Evolutionary conservation across 1,140 invertebrate genomes (phyloP).

Genomic region (Chironomus tepperi): DNA sequence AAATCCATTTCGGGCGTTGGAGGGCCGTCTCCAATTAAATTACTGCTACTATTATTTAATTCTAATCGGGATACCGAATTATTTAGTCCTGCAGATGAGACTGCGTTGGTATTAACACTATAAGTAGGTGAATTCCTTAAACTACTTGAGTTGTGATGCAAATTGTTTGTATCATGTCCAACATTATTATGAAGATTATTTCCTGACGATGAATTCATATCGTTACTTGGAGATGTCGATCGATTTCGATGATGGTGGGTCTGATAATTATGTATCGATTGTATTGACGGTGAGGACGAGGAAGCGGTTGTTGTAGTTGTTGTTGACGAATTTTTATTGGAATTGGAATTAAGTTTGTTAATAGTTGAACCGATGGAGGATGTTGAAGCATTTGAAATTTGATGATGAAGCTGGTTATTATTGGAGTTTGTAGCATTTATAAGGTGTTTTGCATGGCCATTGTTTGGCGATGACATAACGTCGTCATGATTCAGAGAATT

Average conservation of each 20-base stretch:
- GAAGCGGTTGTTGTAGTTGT: not conserved
- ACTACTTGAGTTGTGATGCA: slow-evolving; percentile 19
- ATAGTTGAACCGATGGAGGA: not conserved
- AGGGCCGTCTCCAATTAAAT: slow-evolving; percentile 42
- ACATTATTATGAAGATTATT: not conserved
- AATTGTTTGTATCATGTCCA: not conserved
- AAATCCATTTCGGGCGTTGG: slow-evolving; percentile 46
- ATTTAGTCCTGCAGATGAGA: not conserved
- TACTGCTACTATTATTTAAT: slow-evolving; percentile 31
- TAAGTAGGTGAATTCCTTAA: not conserved
- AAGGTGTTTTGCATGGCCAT: not conserved
- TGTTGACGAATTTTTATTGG: not conserved
- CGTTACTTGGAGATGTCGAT: not conserved
- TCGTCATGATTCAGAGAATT: slow-evolving; percentile 5
- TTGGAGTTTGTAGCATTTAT: not conserved
- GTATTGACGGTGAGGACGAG: not conserved
- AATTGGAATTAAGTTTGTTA: not conserved
- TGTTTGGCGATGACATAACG: not conserved
- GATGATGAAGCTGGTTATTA: slow-evolving; percentile 16
- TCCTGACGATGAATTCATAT: not conserved
- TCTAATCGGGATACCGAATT: not conserved
- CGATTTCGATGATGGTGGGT: not conserved
- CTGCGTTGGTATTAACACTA: not conserved
- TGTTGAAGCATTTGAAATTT: slow-evolving; percentile 4
- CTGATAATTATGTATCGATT: not conserved